A percentile compares a stretch with the other conserved stretches of the same genome.
Evolutionary conservation across 2,113 vertebrate genomes (phyloP).

Genomic region (Tyrannus savana): DNA sequence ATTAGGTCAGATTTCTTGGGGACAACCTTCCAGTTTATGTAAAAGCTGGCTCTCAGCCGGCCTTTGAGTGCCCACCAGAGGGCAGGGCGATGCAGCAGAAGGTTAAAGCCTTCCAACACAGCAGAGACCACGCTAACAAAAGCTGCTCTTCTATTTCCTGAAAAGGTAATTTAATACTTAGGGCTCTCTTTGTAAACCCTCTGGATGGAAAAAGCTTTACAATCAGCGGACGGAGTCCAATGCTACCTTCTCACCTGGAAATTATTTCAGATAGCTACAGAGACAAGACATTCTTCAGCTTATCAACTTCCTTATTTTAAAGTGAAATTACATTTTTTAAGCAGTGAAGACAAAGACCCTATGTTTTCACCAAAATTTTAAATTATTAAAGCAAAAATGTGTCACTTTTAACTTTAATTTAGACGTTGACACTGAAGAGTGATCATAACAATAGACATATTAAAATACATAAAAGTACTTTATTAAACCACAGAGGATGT

Average conservation of each 20-base stretch:
- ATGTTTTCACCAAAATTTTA: not conserved
- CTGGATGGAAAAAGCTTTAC: not conserved
- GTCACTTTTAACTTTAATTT: not conserved
- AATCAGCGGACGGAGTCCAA: not conserved
- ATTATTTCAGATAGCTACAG: not conserved
- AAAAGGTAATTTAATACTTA: not conserved
- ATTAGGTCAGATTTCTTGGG: not conserved
- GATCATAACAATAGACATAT: not conserved
- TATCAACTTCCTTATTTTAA: not conserved
- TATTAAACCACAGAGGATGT: not conserved
- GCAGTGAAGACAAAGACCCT: not conserved
- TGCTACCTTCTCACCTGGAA: not conserved
- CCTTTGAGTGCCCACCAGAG: not conserved
- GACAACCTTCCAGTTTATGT: not conserved
- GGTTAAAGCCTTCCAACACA: not conserved
- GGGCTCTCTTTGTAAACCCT: not conserved
- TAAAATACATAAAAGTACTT: not conserved
- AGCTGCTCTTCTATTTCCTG: not conserved
- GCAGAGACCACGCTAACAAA: not conserved
- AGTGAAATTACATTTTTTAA: not conserved
- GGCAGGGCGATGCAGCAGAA: not conserved
- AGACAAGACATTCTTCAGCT: not conserved
- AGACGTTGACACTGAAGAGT: not conserved
- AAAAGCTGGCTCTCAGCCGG: not conserved
- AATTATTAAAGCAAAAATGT: not conserved